These are phyloP conservation scores for Apamea epomidion DNA, from an alignment of 2,888 invertebrate species.

Conservation along the genomic window DNA sequence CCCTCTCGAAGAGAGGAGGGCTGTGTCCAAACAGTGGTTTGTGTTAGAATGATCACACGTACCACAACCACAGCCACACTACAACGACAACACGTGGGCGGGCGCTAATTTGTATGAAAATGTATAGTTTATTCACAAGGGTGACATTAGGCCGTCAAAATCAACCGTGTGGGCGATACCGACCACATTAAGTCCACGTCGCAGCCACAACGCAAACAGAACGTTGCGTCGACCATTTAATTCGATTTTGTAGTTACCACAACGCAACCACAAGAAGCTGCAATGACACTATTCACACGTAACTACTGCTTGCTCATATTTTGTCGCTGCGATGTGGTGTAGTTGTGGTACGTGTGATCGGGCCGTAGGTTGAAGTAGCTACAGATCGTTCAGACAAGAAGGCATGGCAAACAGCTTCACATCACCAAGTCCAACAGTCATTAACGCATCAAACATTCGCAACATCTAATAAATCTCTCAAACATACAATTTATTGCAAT, in stretches of 20 bases:
- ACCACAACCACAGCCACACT: neutral
- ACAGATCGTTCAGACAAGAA: neutral
- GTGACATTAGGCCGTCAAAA: neutral
- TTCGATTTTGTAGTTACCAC: neutral
- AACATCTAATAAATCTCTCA: slow-evolving; percentile 56
- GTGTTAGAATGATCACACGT: neutral
- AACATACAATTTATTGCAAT: slow-evolving; percentile 60
- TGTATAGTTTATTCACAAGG: neutral
- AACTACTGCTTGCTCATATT: neutral
- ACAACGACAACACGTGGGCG: neutral
- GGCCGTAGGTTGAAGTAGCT: neutral
- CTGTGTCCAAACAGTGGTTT: neutral
- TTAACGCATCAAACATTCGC: slow-evolving; percentile 41
- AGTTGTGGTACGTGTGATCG: neutral
- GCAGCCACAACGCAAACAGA: neutral
- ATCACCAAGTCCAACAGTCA: slow-evolving; percentile 11
- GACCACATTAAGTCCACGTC: neutral
- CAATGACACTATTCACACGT: neutral
- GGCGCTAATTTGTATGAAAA: neutral
- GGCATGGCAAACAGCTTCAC: neutral
- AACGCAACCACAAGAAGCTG: neutral
- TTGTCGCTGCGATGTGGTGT: neutral
- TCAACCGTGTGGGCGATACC: neutral
- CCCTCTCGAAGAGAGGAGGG: neutral
- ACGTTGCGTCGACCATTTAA: neutral